phyloP scores from a whole-genome alignment of 2,113 vertebrate species.

The Python bivittatus region DNA sequence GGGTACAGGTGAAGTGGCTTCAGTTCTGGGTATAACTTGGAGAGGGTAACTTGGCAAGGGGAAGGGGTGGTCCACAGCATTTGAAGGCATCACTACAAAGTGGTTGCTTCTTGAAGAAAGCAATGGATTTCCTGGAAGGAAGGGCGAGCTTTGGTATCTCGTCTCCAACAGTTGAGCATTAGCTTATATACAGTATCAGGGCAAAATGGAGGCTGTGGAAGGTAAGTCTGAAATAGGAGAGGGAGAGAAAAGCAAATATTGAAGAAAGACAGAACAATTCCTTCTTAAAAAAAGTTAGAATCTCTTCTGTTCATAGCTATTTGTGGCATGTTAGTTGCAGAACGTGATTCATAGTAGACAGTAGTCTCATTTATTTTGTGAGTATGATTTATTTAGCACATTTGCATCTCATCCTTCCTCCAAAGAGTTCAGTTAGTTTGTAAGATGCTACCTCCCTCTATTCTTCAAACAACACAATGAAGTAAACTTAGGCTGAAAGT shows the following conservation, averaged over 20 bases:
- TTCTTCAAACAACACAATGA: not conserved
- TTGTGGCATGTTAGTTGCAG: not conserved
- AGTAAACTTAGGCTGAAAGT: not conserved
- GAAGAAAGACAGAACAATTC: not conserved
- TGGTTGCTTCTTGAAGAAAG: conserved; percentile 77
- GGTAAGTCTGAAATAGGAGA: conserved; percentile 80
- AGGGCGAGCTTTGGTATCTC: conserved; percentile 92
- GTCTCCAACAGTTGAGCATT: conserved; percentile 95
- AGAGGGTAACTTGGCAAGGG: not conserved
- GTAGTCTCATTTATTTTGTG: not conserved
- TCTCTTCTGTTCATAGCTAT: conserved; percentile 21
- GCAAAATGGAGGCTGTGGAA: conserved; percentile 88
- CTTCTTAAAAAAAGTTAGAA: not conserved
- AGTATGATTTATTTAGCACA: not conserved
- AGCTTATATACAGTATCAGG: conserved; percentile 87
- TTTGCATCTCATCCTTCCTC: not conserved
- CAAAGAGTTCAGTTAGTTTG: not conserved
- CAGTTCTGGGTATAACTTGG: conserved; percentile 8
- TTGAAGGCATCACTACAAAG: conserved; percentile 67
- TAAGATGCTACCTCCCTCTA: not conserved
- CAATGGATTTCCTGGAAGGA: conserved; percentile 91
- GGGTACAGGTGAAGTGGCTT: conserved; percentile 65
- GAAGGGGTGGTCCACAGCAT: not conserved
- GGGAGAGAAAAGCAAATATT: not conserved
- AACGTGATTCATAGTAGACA: not conserved